These are phyloP conservation scores for Pseudoips prasinana DNA, from an alignment of 2,888 invertebrate species.

Conservation along the genomic window DNA sequence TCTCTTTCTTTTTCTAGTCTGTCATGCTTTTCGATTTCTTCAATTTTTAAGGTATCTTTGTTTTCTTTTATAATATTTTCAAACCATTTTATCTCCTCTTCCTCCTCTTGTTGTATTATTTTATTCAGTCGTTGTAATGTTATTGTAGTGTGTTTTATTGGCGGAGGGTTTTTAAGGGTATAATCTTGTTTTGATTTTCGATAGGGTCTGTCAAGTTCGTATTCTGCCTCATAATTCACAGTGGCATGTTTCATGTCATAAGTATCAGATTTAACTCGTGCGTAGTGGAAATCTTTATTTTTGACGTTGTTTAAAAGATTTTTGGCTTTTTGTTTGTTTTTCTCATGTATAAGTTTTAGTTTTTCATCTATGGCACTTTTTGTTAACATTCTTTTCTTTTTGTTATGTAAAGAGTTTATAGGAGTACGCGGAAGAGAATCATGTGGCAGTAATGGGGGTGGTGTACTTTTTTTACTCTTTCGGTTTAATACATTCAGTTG, in stretches of 20 bases:
- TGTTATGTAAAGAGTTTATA: conserved; percentile 47
- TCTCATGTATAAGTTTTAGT: conserved; percentile 53
- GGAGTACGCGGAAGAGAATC: conserved; percentile 42
- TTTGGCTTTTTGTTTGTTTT: conserved; percentile 59
- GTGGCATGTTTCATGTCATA: conserved; percentile 42
- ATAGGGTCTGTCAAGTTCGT: conserved; percentile 32
- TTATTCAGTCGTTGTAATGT: conserved; percentile 78
- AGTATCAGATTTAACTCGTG: conserved; percentile 51
- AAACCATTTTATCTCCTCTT: conserved; percentile 75
- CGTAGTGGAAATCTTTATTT: conserved; percentile 49
- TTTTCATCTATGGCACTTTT: conserved; percentile 61
- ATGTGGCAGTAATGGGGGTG: conserved; percentile 5
- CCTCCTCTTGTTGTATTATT: conserved; percentile 54
- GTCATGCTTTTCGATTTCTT: conserved; percentile 66
- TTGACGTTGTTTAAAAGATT: conserved; percentile 54
- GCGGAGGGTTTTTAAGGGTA: conserved; percentile 27
- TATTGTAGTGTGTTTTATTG: conserved; percentile 73
- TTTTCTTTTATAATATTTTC: conserved; percentile 72
- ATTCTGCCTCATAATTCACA: conserved; percentile 49
- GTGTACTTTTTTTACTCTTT: conserved; percentile 37
- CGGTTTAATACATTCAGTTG: conserved; percentile 59
- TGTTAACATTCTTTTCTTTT: conserved; percentile 56
- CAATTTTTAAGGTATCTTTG: conserved; percentile 59
- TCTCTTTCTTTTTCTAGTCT: conserved; percentile 72
- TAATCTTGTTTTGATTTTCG: conserved; percentile 36